Evolutionary conservation across 2,888 invertebrate species (phyloP), one percentile per base, ranked within the genome.

Genomic region (Erebia ligea): DNA sequence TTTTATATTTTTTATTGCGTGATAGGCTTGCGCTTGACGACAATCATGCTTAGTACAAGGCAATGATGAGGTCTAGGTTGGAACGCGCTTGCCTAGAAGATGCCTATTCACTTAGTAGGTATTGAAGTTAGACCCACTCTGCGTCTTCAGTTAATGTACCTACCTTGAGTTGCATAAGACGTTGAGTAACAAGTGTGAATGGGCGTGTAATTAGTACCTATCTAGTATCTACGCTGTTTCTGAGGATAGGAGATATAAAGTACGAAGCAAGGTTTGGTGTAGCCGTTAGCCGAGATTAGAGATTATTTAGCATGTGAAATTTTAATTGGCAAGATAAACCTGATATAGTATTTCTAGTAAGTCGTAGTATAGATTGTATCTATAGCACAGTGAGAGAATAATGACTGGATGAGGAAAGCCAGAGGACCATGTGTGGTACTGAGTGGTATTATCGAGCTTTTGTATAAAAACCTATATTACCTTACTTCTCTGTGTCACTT

Each of bases 141-240:
- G 5, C 17, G n/a, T 61, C 50, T 62, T 42, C 13, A 52, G 45
- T 19, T 45, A 42, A 48, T 68, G 50, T 52, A 67, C 42, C 52
- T 52, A 67, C 42, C 52, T 54, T 34, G 62, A 52, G 54, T 74
- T 76, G 71, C 71, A 70, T 72, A 71, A 73, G 56, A 54, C 58
- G 71, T 73, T 70, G 59, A 34, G 68, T 52, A 69, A 73, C 73
- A 69, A 73, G 73, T 75, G 76, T 70, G 73, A 74, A 76, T 71
- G 69, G 70, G 62, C 54, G 66, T 61, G 52, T 66, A 70, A 75
- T 76, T 75, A 76, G 71, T 69, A 68, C 48, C 63, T 66, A 59
- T 61, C 72, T 72, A 76, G 71, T 70, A 68, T 62, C 63, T 66
- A 40, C 57, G 45, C 56, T 58, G 34, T 45, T n/a, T 48, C 58